Evolutionary conservation across 2,113 vertebrate species (phyloP), one percentile per base, ranked within the genome.

Genomic region (Pseudonaja textilis): DNA sequence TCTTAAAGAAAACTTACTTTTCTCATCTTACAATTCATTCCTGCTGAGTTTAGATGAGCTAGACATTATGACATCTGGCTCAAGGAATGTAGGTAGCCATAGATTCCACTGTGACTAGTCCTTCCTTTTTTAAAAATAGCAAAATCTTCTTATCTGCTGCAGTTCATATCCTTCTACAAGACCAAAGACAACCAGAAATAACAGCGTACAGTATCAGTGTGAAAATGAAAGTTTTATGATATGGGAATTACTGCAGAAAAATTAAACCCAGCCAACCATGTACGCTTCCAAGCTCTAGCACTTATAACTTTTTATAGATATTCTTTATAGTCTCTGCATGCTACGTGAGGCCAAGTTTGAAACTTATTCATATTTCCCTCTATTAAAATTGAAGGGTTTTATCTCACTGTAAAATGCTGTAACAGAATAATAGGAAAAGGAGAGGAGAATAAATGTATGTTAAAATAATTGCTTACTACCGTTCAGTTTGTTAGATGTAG

Each of bases 191-290:
- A 9, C 0, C 2, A 74, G 59, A 89, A 59, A 92, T 61, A 74
- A 89, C 0, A 0, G 47, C 42, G 81, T 52, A 34, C 54, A 89
- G 88, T 69, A 81, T 55, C 29, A 64, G 23, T 50, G 52, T 92
- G 89, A 87, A 92, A 94, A 94, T 8, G 74, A 52, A 55, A n/a
- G 20, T 85, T 85, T 92, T 92, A 94, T 23, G 59, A 89, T 93
- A 10, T n/a, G 87, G 91, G 94, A 95, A 88, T 5, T 74, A 88
- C 88, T 93, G 18, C 47, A 81, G 59, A 29, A 22, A 91, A 95
- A 93, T 85, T 5, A 54, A 95, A 95, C 89, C 52, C 39, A 45
- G 25, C 25, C 91, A 89, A 18, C 11, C 0, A 88, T 56, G 25
- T 54, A 18, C 42, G 92, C 93, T 55, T 55, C 74, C 59, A 92